Base-by-base conservation (phyloP, 1,140 invertebrate genomes). In the Temnothorax nylanderi region DNA sequence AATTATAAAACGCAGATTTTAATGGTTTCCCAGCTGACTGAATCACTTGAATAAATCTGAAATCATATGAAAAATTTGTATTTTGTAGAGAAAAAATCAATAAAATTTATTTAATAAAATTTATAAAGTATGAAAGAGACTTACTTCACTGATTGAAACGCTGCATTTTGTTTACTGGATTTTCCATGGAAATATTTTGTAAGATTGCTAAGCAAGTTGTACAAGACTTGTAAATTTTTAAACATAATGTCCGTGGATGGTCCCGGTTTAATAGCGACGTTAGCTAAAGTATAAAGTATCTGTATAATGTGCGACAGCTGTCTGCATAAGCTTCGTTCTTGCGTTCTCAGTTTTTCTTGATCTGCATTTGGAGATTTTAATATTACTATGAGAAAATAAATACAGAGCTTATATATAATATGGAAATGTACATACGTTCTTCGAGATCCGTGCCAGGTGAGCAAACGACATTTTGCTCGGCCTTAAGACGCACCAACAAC, bases 21-120 rank as follows among this genome's bases (percentile, higher is more conserved):
- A 97, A 91, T 54, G 96, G 92, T 89, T 96, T 96, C 3, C 96
- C 96, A 69, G 95, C 95, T 34, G 96, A 89, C 90, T 96, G 96
- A 11, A 97, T 92, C 0, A 97, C 93, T 67, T 95, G 95, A 85
- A 96, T 96, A 88, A 97, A 96, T 69, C 96, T 96, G 60, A 64
- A 90, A 92, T 84, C 6, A 26, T 18, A 74, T 6, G 18, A 26
- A 71, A 72, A 44, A 67, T 41, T 87, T 10, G 13, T 58, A 71
- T 56, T 18, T 67, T 37, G 2, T 44, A 13, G 26, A 3, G 6
- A 32, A 26, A 84, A 76, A 49, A 71, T 72, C 21, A 71, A n/a
- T 64, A 34, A 54, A 75, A 65, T 26, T 60, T 8, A 18, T 86
- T 6, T 18, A 85, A 18, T 64, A 77, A 41, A 7, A 69, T 44